These are phyloP conservation scores for Argopecten irradians DNA, from an alignment of 1,140 invertebrate species.

Conservation along the genomic window DNA sequence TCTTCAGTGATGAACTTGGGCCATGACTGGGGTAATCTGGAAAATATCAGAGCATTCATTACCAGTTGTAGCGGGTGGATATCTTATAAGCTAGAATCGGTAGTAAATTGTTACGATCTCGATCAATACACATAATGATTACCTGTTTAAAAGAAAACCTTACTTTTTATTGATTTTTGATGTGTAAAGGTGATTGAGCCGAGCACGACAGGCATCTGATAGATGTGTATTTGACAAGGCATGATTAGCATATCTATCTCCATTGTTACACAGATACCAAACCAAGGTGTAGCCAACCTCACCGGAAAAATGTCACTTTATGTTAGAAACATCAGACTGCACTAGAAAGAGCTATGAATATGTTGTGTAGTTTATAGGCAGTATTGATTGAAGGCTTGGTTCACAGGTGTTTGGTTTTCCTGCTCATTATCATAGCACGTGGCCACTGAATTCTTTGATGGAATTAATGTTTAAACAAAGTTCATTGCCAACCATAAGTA, in stretches of 20 bases:
- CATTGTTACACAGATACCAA: constrained; percentile 3
- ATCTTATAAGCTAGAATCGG: background rate
- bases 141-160: background rate
- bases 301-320: background rate
- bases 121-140: background rate
- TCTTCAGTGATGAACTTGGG: background rate
- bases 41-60: background rate
- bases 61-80: background rate
- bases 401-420: background rate
- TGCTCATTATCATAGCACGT: background rate
- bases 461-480: no score
- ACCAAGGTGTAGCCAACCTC: background rate
- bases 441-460: background rate
- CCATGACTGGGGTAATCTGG: background rate
- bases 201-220: background rate
- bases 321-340: background rate
- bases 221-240: background rate
- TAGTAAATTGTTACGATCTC: background rate
- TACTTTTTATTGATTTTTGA: background rate
- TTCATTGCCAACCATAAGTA: no score
- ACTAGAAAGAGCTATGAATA: background rate
- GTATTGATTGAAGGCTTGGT: background rate
- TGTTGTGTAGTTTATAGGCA: background rate
- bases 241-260: background rate
- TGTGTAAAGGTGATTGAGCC: background rate